Evolutionary conservation across 2,113 vertebrate species (phyloP).

Genomic region (Emydocephalus ijimae): DNA sequence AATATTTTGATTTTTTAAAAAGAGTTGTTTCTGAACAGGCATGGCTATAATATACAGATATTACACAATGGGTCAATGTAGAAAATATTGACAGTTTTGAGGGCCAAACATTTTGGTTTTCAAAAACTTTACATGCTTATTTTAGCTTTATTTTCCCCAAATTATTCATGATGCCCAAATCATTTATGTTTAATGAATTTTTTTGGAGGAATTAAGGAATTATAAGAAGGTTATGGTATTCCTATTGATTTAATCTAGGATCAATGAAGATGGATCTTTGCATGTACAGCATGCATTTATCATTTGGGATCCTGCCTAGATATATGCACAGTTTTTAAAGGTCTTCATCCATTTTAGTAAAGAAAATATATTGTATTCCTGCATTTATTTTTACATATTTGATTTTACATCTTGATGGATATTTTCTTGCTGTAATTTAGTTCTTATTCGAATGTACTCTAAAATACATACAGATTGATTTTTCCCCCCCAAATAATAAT

Average conservation of each 20-base stretch:
- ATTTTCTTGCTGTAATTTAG: conserved; percentile 7
- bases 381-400: background rate
- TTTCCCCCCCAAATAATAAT: conserved; percentile 1
- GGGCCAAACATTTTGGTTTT: background rate
- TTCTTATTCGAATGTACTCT: background rate
- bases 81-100: background rate
- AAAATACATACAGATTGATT: conserved; percentile 15
- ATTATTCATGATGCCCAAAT: background rate
- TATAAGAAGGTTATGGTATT: background rate
- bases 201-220: background rate
- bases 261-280: background rate
- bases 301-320: background rate
- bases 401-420: background rate
- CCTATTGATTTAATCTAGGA: background rate
- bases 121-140: background rate
- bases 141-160: background rate
- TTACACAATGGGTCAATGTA: background rate
- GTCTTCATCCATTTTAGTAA: background rate
- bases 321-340: conserved; percentile 27
- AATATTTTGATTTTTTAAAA: background rate
- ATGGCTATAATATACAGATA: background rate
- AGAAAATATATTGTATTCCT: conserved; percentile 26
- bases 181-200: background rate
- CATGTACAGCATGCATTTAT: background rate
- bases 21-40: background rate